A percentile compares a stretch with the other conserved stretches of the same genome.
Evolutionary conservation across 1,140 invertebrate species (phyloP).

Genomic region (Drosophila repletoides): DNA sequence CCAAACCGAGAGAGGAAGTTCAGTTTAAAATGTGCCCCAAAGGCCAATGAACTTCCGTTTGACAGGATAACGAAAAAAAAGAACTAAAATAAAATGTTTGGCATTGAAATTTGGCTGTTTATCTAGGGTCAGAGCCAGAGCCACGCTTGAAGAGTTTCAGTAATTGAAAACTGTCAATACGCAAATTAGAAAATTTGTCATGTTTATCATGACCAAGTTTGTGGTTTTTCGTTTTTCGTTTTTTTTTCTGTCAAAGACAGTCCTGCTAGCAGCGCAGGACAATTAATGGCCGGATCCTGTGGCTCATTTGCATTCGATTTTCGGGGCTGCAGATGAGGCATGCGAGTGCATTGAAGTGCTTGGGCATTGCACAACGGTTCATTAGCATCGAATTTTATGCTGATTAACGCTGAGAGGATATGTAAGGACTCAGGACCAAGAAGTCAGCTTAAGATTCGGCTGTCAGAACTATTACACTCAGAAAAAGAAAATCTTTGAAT

Average conservation of each 20-base stretch:
- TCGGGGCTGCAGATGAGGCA: slow-evolving; percentile 19
- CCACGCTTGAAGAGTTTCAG: slow-evolving; percentile 55
- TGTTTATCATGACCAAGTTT: slow-evolving; percentile 57
- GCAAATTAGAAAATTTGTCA: slow-evolving; percentile 74
- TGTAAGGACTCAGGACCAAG: not conserved
- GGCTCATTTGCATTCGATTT: slow-evolving; percentile 60
- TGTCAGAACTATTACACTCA: no score
- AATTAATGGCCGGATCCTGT: slow-evolving; percentile 50
- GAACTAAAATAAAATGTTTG: not conserved
- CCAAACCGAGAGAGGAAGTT: slow-evolving; percentile 21
- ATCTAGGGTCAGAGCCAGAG: slow-evolving; percentile 23
- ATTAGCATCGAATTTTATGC: slow-evolving; percentile 70
- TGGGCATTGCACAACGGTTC: slow-evolving; percentile 66
- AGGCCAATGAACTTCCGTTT: slow-evolving; percentile 38
- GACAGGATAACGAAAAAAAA: slow-evolving; percentile 10
- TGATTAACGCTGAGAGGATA: slow-evolving; percentile 50
- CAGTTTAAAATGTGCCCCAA: slow-evolving; percentile 12
- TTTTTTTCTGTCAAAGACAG: slow-evolving; percentile 5
- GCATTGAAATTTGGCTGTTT: not conserved
- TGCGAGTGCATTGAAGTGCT: slow-evolving; percentile 48
- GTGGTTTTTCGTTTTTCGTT: slow-evolving; percentile 29
- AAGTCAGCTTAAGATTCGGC: not conserved
- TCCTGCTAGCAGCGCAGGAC: not conserved
- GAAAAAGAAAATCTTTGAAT: no score
- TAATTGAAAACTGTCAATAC: slow-evolving; percentile 78